Evolutionary conservation across 2,888 invertebrate genomes (phyloP), one percentile per base, ranked within the genome.

Genomic region (Ganaspis brasiliensis): DNA sequence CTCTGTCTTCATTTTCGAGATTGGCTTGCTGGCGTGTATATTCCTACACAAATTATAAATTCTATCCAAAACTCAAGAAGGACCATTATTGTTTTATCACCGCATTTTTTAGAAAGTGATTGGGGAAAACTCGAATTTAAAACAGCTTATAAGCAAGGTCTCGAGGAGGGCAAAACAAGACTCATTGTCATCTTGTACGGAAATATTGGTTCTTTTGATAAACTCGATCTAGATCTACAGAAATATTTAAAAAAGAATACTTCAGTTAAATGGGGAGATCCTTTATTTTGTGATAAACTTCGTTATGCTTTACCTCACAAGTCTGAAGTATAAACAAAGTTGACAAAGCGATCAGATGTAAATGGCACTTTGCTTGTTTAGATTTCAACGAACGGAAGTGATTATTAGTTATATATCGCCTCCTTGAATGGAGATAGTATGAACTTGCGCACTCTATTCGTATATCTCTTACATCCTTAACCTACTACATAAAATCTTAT

Each of bases 191-290:
- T 97, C n/a, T 92, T 97, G 12, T 94, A 95, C 83, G 95, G 95
- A 16, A 95, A 96, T 73, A 93, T 96, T 49, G 93, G 94, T 5
- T 92, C 94, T 1, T 92, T 92, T 40, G 93, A 94, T 35, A 92
- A 93, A 78, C 92, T 96, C 76, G 96, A 96, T 86, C 92, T 94
- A 0, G 95, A 95, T 84, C 92, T 96, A 63, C 93, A 94, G 87
- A 93, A 94, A 0, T 96, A 97, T 88, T 91, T 97, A 8, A 93
- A 93, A 78, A 95, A 94, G 90, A 96, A 96, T 89, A 97, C 97
- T 0, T 97, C 97, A 87, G 93, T 97, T 37, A 95, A 95, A 86
- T 96, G 96, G 96, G 96, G 95, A 12, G 96, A 97, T 88, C 95
- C 95, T 8, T 95, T 95, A 94, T 97, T n/a, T n/a, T n/a, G n/a